Conservation (phyloP, 2,888 invertebrate species). For the Falcaria lacertinaria region DNA sequence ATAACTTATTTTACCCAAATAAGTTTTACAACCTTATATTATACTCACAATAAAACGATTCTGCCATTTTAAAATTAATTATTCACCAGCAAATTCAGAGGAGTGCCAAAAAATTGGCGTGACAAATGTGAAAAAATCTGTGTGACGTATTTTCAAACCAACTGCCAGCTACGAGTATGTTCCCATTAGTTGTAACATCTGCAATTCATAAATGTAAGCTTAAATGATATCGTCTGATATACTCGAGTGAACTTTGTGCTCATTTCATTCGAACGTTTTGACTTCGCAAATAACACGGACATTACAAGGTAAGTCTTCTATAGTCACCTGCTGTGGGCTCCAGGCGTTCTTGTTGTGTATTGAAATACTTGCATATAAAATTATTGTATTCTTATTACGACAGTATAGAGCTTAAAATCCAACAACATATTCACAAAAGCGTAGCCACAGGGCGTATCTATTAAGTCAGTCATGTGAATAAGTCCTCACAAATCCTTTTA, state of each 20-base stretch:
- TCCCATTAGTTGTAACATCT: background rate
- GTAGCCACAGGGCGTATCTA: conserved; percentile 78
- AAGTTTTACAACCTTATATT: no score
- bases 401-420: conserved; percentile 15
- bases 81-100: no score
- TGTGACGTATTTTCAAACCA: no score
- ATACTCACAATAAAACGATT: no score
- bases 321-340: conserved; percentile 68
- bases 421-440: conserved; percentile 19
- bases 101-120: no score
- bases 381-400: conserved; percentile 18
- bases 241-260: conserved; percentile 1
- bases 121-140: no score
- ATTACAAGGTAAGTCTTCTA: conserved; percentile 54
- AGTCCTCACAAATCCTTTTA: conserved; percentile 72
- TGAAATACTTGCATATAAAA: conserved; percentile 17
- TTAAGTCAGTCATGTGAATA: conserved; percentile 72
- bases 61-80: no score
- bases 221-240: conserved; percentile 11
- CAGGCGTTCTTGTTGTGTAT: conserved; percentile 62
- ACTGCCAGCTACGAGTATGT: no score
- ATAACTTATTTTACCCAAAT: no score
- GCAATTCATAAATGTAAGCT: background rate
- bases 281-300: conserved; percentile 50
- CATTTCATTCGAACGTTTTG: conserved; percentile 28